phyloP scores from a whole-genome alignment of 1,140 invertebrate species.

The Metopolophium dirhodum region DNA sequence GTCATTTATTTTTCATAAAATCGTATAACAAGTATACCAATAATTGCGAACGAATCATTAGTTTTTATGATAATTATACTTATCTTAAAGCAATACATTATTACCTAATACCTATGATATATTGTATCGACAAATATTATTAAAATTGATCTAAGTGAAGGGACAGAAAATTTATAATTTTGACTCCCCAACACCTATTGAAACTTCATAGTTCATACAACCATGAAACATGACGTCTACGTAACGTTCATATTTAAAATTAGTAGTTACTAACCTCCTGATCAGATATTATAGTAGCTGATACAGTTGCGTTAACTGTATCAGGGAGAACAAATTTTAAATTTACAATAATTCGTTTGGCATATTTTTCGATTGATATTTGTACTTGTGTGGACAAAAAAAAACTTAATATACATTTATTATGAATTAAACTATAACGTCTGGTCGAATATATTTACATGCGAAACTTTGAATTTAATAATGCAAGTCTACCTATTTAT shows the following conservation, averaged over 20 bases:
- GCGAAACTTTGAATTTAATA: neutral
- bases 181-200: neutral
- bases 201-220: neutral
- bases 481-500: neutral
- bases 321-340: neutral
- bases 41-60: neutral
- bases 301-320: no score
- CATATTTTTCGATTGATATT: neutral
- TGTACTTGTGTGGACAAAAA: neutral
- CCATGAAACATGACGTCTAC: no score
- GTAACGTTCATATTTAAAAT: no score
- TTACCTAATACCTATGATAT: no score
- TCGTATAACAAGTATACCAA: no score
- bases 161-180: neutral
- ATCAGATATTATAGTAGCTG: neutral
- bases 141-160: no score
- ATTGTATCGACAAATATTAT: no score
- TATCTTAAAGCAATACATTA: neutral
- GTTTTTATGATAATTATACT: neutral
- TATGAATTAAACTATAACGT: neutral
- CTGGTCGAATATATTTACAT: neutral
- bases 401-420: no score
- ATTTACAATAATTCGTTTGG: neutral
- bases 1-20: neutral
- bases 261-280: no score